Conservation (phyloP, 2,797 vertebrate species). For the Paratrypauchen microcephalus region DNA sequence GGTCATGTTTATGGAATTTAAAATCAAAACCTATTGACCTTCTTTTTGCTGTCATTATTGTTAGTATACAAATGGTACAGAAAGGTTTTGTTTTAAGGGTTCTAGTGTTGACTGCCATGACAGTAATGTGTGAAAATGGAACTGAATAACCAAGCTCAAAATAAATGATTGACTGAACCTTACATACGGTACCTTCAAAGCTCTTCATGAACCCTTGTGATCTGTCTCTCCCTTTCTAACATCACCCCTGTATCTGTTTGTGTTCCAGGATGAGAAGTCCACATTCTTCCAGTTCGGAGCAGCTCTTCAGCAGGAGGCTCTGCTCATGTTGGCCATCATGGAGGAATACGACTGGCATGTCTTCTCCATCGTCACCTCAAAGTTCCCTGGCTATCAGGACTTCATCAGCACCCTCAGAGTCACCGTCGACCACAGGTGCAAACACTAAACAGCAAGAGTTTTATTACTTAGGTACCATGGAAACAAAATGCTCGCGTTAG, state of each 20-base stretch:
- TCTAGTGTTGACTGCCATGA: no score
- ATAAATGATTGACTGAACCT: no score
- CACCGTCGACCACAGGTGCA: constrained; percentile 79
- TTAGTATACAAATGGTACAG: no score
- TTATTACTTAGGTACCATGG: no score
- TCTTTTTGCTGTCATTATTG: no score
- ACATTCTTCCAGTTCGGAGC: constrained; percentile 98
- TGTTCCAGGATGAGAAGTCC: constrained; percentile 88
- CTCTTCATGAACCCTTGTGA: background rate
- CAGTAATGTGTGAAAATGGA: no score
- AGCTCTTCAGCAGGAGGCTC: constrained; percentile 95
- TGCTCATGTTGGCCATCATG: constrained; percentile 96
- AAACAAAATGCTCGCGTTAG: no score
- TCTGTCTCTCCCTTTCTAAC: background rate
- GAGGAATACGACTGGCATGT: constrained; percentile 99
- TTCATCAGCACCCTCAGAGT: constrained; percentile 90
- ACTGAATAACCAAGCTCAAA: no score
- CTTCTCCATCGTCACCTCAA: constrained; percentile 96
- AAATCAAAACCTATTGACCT: no score
- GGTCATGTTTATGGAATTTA: no score
- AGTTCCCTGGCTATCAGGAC: constrained; percentile 92
- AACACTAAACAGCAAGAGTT: background rate
- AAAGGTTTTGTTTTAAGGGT: no score
- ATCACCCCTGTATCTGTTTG: constrained; percentile 34
- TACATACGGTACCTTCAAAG: background rate